A percentile compares a stretch with the other conserved stretches of the same genome.
These are phyloP conservation scores for Isurus oxyrinchus DNA, from an alignment of 2,113 vertebrate species.

Conservation along the genomic window DNA sequence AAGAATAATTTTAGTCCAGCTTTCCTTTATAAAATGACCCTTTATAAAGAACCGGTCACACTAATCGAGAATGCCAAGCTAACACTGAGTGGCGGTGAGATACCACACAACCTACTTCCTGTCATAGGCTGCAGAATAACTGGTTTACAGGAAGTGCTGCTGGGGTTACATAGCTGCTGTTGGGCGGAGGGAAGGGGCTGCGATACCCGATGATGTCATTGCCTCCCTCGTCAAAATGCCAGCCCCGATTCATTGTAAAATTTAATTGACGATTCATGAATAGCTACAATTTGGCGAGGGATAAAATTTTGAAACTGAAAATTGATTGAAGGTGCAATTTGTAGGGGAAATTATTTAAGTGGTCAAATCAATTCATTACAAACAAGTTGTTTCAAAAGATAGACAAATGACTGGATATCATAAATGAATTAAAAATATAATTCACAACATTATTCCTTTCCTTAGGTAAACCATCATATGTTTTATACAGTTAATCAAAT, in stretches of 20 bases:
- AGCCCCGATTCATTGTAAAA: neutral
- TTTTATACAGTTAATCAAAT: neutral
- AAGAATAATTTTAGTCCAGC: neutral
- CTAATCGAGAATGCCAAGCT: neutral
- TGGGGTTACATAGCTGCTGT: neutral
- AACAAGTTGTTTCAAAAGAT: neutral
- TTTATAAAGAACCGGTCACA: too few species aligned
- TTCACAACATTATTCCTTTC: neutral
- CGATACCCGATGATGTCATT: neutral
- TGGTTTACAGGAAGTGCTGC: neutral
- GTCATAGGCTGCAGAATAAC: neutral
- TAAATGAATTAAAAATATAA: neutral
- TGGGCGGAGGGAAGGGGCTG: neutral
- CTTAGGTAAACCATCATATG: neutral
- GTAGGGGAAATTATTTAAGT: neutral
- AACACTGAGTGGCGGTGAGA: neutral
- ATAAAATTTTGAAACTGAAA: neutral
- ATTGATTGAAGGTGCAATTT: neutral
- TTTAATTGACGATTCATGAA: neutral
- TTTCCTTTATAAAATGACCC: neutral
- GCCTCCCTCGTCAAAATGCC: neutral
- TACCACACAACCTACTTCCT: neutral
- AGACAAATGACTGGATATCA: neutral
- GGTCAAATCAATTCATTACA: neutral
- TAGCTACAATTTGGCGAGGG: neutral